These are phyloP conservation scores for Pocillopora grandis DNA, from an alignment of 92 coral and sea anemone genomes.

Conservation along the genomic window DNA sequence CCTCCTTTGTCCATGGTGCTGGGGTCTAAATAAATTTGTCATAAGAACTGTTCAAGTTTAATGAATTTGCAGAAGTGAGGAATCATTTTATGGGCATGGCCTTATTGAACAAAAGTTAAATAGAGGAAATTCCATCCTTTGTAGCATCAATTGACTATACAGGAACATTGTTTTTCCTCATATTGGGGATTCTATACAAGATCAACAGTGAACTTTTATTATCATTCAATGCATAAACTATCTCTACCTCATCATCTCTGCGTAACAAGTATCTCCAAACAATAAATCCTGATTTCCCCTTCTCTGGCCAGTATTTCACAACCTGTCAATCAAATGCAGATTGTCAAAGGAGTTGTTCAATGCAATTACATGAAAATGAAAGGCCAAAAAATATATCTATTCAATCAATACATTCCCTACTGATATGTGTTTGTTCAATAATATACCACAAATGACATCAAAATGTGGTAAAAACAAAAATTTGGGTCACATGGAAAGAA, in stretches of 20 bases:
- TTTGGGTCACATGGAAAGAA: too few species aligned
- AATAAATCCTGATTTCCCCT: constrained; percentile 90
- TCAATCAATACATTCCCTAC: too few species aligned
- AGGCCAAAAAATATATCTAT: too few species aligned
- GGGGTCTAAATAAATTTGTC: constrained; percentile 65
- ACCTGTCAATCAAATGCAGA: constrained; percentile 47
- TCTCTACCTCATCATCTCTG: constrained; percentile 90
- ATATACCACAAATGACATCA: too few species aligned
- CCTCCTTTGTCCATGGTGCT: constrained; percentile 98
- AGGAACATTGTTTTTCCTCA: neutral
- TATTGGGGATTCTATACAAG: neutral
- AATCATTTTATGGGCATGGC: neutral
- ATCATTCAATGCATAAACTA: neutral
- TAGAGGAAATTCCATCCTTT: too few species aligned
- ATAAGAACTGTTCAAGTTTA: neutral
- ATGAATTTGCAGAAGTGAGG: neutral
- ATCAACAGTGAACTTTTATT: neutral
- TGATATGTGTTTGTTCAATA: too few species aligned
- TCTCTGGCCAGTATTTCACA: constrained; percentile 98
- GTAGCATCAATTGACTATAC: too few species aligned
- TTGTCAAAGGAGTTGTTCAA: neutral
- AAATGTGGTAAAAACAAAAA: too few species aligned
- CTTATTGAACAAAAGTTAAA: too few species aligned
- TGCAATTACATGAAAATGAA: neutral
- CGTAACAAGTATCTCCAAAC: constrained; percentile 91